These are phyloP conservation scores for Berghia stephanieae DNA, from an alignment of 1,140 invertebrate species.

Conservation along the genomic window DNA sequence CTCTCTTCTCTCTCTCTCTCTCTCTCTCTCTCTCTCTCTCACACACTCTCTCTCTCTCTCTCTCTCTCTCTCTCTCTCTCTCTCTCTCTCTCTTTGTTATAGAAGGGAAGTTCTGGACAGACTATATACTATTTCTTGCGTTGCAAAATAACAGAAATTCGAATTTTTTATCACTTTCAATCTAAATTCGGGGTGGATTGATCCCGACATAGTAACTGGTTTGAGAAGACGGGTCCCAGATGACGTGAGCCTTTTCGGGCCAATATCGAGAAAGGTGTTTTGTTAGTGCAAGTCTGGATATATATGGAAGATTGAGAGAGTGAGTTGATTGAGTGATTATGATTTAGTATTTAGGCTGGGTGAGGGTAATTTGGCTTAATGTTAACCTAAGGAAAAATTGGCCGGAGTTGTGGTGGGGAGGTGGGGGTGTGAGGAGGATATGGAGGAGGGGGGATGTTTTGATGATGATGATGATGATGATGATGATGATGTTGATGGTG, in stretches of 20 bases:
- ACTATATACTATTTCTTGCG: neutral
- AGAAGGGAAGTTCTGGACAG: neutral
- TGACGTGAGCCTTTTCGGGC: neutral
- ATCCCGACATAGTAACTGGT: neutral
- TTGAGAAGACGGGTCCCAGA: neutral
- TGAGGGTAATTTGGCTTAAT: neutral
- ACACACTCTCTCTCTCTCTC: slow-evolving; percentile 14
- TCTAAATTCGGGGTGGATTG: neutral
- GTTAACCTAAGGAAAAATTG: neutral
- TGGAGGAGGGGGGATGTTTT: neutral
- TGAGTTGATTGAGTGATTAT: neutral
- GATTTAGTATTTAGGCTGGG: neutral
- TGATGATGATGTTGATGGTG: neutral
- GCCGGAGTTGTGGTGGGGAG: neutral
- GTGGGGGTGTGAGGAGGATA: neutral
- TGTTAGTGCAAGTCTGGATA: neutral
- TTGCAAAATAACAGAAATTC: neutral
- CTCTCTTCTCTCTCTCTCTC: neutral
- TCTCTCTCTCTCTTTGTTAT: slow-evolving; percentile 9
- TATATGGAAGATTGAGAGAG: neutral
- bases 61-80: slow-evolving; percentile 22
- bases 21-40: slow-evolving; percentile 9
- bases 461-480: neutral
- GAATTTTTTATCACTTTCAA: no score
- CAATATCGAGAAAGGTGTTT: slow-evolving; percentile 8